A percentile compares a stretch with the other conserved stretches of the same genome.
Evolutionary conservation across 92 coral and sea anemone genomes (phyloP).

Genomic region (Metridium senile): DNA sequence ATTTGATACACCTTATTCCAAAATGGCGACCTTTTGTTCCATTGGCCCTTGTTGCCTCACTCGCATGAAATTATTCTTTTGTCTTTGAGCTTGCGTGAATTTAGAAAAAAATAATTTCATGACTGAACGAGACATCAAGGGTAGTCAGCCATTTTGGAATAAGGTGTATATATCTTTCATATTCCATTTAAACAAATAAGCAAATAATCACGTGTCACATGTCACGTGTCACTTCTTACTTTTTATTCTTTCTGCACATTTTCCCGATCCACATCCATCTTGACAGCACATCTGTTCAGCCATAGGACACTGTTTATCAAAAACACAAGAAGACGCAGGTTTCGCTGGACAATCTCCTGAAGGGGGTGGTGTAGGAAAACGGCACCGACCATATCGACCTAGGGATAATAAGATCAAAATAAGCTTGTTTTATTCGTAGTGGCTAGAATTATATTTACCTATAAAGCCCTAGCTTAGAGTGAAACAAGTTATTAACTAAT

Average conservation of each 20-base stretch:
- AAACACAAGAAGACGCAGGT: slow-evolving; percentile 52
- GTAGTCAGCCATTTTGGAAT: too few species aligned
- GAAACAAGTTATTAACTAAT: too few species aligned
- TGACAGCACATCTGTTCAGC: slow-evolving; percentile 62
- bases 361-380: slow-evolving; percentile 33
- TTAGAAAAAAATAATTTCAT: not conserved
- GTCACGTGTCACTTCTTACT: slow-evolving; percentile 35
- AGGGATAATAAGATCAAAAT: not conserved
- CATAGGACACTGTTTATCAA: slow-evolving; percentile 65
- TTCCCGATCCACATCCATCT: slow-evolving; percentile 56
- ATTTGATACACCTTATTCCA: not conserved
- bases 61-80: not conserved
- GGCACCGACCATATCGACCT: slow-evolving; percentile 60
- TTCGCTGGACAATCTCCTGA: slow-evolving; percentile 41
- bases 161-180: too few species aligned
- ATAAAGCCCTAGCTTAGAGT: too few species aligned
- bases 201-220: too few species aligned
- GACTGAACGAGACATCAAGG: too few species aligned
- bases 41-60: too few species aligned
- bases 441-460: not conserved
- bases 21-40: too few species aligned
- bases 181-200: too few species aligned
- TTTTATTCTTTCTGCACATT: slow-evolving; percentile 47
- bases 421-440: not conserved
- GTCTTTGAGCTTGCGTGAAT: not conserved